Evolutionary conservation across 2,888 invertebrate species (phyloP).

Genomic region (Neuroscelio doddi): DNA sequence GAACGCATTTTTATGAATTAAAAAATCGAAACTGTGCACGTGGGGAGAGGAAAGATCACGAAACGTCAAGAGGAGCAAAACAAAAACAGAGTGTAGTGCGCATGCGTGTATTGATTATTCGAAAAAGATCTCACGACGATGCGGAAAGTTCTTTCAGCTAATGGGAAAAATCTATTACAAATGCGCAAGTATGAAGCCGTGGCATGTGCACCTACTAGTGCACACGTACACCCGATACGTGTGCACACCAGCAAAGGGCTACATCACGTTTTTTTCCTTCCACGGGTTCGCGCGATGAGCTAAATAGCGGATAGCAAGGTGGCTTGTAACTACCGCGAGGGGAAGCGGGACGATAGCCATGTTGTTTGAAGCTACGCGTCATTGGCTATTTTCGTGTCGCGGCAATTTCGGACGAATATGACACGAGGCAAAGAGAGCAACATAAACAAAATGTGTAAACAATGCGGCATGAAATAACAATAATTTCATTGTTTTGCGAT

Average conservation of each 20-base stretch:
- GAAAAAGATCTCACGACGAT: slow-evolving; percentile 15
- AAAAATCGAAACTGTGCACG: slow-evolving; percentile 37
- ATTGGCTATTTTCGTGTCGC: slow-evolving; percentile 36
- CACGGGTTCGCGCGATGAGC: not conserved
- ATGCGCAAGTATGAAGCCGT: slow-evolving; percentile 16
- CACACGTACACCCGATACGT: slow-evolving; percentile 13
- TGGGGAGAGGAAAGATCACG: slow-evolving; percentile 43
- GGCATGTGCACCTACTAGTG: not conserved
- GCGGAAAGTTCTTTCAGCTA: slow-evolving; percentile 2
- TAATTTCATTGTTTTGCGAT: not conserved
- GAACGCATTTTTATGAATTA: slow-evolving; percentile 38
- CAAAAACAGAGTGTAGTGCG: slow-evolving; percentile 38
- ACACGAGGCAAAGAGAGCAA: slow-evolving; percentile 6
- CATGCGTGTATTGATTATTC: slow-evolving; percentile 28
- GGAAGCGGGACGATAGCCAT: slow-evolving; percentile 19
- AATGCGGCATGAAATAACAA: slow-evolving; percentile 1
- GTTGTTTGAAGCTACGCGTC: slow-evolving; percentile 27
- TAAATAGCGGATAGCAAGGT: not conserved
- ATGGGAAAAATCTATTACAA: slow-evolving; percentile 17
- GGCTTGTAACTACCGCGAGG: not conserved
- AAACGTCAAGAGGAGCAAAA: slow-evolving; percentile 45
- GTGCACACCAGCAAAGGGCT: not conserved
- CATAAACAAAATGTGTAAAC: slow-evolving; percentile 18
- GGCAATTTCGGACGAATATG: slow-evolving; percentile 24
- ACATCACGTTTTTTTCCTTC: not conserved